phyloP scores from a whole-genome alignment of 1,140 invertebrate genomes.

The Drosophila lacertosa region DNA sequence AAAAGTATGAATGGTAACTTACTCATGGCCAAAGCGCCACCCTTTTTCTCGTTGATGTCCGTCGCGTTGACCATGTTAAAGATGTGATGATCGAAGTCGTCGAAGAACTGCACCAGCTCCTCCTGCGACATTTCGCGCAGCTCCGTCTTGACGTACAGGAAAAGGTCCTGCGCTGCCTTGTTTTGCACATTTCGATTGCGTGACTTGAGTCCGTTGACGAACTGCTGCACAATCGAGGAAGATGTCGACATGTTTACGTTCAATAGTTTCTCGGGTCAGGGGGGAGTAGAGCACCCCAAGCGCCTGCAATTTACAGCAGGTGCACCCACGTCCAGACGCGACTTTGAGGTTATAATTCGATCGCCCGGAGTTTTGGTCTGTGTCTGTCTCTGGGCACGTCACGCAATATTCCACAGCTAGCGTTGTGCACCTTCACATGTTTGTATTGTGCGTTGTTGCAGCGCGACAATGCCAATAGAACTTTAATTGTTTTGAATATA shows the following conservation, averaged over 20 bases:
- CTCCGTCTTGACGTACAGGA: conserved; percentile 96
- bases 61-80: conserved; percentile 97
- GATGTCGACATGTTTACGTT: conserved; percentile 71
- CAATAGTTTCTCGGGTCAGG: conserved; percentile 2
- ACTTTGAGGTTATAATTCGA: conserved; percentile 52
- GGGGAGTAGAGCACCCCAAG: conserved; percentile 2
- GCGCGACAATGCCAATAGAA: not conserved
- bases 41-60: conserved; percentile 97
- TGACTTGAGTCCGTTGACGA: conserved; percentile 94
- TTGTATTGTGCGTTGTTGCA: conserved; percentile 7
- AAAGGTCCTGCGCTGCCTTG: conserved; percentile 94
- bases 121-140: conserved; percentile 95
- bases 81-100: conserved; percentile 97
- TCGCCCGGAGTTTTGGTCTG: conserved; percentile 31
- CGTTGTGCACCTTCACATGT: conserved; percentile 39
- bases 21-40: conserved; percentile 97
- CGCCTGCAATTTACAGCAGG: conserved; percentile 45
- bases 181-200: conserved; percentile 92
- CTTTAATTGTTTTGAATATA: not conserved
- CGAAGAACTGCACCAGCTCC: conserved; percentile 94
- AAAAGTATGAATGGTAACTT: conserved; percentile 60
- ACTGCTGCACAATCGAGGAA: conserved; percentile 89
- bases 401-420: conserved; percentile 28
- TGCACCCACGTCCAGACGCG: conserved; percentile 47
- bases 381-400: conserved; percentile 29